Conservation (phyloP, 2,113 vertebrate species). For the Halcyon senegalensis region DNA sequence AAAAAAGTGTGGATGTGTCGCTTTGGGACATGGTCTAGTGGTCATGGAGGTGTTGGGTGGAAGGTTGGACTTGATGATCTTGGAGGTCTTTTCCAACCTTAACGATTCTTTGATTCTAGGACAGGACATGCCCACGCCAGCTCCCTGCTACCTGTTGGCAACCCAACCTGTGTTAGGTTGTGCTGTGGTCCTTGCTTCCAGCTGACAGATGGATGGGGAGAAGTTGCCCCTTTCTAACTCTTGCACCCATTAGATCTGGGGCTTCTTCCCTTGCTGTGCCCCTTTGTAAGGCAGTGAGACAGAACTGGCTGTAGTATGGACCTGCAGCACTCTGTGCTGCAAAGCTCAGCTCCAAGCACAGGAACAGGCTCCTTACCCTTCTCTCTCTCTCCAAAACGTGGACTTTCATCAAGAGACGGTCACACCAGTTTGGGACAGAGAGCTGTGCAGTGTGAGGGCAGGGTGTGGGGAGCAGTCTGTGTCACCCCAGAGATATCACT, state of each 20-base stretch:
- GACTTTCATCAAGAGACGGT: not conserved
- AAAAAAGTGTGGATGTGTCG: too few relatives aligned
- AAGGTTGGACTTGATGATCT: too few relatives aligned
- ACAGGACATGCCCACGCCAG: not conserved
- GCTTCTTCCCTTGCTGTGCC: not conserved
- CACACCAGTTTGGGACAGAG: not conserved
- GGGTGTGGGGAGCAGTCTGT: not conserved
- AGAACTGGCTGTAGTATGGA: not conserved
- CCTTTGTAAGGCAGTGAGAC: too few relatives aligned
- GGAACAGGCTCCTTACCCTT: not conserved
- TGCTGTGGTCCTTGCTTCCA: not conserved
- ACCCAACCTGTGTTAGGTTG: accelerated
- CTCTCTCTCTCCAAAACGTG: not conserved
- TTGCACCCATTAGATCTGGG: not conserved
- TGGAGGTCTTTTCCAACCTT: too few relatives aligned
- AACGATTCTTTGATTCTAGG: too few relatives aligned
- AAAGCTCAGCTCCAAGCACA: not conserved
- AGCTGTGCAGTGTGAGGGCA: not conserved
- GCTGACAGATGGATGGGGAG: not conserved
- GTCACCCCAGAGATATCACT: not conserved
- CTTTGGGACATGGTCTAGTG: too few relatives aligned
- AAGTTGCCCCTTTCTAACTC: not conserved
- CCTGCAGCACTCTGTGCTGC: not conserved
- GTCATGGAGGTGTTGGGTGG: too few relatives aligned
- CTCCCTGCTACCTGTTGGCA: not conserved